A percentile compares a stretch with the other conserved stretches of the same genome.
phyloP scores from a whole-genome alignment of 1,140 invertebrate species.

The Eulimnadia texana region DNA sequence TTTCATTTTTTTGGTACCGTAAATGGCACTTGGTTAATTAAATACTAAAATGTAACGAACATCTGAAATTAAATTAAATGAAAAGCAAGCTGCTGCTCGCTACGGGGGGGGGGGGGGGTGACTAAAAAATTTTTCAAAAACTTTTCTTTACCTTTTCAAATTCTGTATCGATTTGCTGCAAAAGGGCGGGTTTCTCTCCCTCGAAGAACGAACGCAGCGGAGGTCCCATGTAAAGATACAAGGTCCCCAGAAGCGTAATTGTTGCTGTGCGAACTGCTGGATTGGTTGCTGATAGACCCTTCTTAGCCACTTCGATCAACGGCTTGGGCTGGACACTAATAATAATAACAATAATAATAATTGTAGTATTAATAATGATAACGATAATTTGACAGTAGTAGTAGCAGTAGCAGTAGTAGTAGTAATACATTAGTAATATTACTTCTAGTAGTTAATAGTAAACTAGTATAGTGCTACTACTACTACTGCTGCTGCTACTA shows the following conservation, averaged over 20 bases:
- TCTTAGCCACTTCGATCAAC: slow-evolving; percentile 64
- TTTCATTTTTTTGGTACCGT: too few species aligned
- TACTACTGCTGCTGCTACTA: too few species aligned
- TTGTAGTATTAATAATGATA: too few species aligned
- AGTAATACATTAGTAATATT: too few species aligned
- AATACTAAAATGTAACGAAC: too few species aligned
- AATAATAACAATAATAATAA: background rate
- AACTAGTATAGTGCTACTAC: too few species aligned
- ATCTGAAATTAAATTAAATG: background rate
- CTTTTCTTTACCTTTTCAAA: slow-evolving; percentile 71
- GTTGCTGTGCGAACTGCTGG: slow-evolving; percentile 60
- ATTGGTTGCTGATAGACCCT: slow-evolving; percentile 67
- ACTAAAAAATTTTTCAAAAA: too few species aligned
- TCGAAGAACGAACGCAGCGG: slow-evolving; percentile 64
- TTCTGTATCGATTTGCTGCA: slow-evolving; percentile 73
- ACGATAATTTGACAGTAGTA: background rate
- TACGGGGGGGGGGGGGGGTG: too few species aligned
- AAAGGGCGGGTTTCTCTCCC: slow-evolving; percentile 66
- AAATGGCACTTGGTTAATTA: too few species aligned
- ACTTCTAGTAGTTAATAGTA: slow-evolving; percentile 3
- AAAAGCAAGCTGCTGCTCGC: background rate
- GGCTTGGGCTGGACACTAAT: slow-evolving; percentile 57
- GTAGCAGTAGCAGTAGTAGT: too few species aligned
- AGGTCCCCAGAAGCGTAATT: slow-evolving; percentile 47
- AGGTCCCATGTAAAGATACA: slow-evolving; percentile 66